Evolutionary conservation across 2,113 vertebrate species (phyloP).

Genomic region (Motacilla tschutschensis): DNA sequence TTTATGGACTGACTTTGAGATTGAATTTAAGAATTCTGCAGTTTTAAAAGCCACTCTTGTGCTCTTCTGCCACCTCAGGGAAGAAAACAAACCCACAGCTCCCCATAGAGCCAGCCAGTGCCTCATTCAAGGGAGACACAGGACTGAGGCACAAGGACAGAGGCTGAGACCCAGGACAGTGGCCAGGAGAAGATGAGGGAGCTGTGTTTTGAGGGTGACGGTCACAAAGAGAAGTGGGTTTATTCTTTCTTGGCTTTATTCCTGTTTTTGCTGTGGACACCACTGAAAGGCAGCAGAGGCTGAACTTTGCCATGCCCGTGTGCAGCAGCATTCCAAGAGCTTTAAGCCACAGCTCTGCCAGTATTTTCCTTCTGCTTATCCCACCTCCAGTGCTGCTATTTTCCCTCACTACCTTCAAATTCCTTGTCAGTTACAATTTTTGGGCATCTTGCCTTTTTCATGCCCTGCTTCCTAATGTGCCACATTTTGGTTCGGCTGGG

Average conservation of each 20-base stretch:
- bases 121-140: rapidly evolving
- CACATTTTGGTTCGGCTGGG: not conserved
- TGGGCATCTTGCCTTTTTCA: slow-evolving; percentile 22
- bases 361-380: not conserved
- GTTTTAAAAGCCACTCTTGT: not conserved
- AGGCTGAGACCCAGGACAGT: not conserved
- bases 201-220: not conserved
- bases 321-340: not conserved
- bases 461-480: not conserved
- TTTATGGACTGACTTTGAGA: not conserved
- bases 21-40: not conserved
- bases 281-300: not conserved
- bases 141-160: not conserved
- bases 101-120: not conserved
- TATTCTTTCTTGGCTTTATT: not conserved
- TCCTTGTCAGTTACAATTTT: slow-evolving; percentile 28
- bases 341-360: not conserved
- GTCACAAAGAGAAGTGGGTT: not conserved
- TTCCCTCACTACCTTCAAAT: slow-evolving; percentile 29
- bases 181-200: not conserved
- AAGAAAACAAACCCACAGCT: not conserved
- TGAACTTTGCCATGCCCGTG: not conserved
- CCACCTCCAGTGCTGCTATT: slow-evolving; percentile 19
- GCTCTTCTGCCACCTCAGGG: not conserved
- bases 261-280: not conserved